Evolutionary conservation across 53 echinoderm and acorn worm genomes (phyloP).

Genomic region (Crossaster papposus): DNA sequence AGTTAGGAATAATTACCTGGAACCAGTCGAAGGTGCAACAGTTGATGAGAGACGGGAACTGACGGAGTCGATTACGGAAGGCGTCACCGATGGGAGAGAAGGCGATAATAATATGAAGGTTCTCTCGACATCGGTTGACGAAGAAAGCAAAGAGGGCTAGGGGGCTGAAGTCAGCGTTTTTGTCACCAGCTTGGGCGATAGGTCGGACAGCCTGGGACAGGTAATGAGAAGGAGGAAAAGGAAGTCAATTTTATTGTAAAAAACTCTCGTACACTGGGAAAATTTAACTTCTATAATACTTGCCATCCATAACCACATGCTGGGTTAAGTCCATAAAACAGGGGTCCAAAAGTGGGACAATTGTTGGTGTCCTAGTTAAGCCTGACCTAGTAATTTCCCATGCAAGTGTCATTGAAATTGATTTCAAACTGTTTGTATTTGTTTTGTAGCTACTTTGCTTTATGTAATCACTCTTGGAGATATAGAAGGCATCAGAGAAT

Average conservation of each 20-base stretch:
- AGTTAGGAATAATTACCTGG: slow-evolving; percentile 67
- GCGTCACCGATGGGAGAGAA: slow-evolving; percentile 99
- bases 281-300: not conserved
- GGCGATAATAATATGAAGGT: slow-evolving; percentile 96
- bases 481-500: no score
- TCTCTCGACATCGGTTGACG: slow-evolving; percentile 96
- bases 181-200: slow-evolving; percentile 95
- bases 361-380: no score
- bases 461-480: no score
- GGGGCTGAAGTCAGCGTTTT: slow-evolving; percentile 99
- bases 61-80: slow-evolving; percentile 96
- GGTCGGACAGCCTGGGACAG: slow-evolving; percentile 88
- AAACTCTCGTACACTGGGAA: not conserved
- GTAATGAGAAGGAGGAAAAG: not conserved
- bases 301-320: not conserved
- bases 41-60: slow-evolving; percentile 99
- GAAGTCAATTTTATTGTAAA: not conserved
- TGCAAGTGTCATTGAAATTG: no score
- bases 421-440: no score
- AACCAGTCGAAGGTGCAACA: slow-evolving; percentile 99
- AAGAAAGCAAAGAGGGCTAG: slow-evolving; percentile 97
- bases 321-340: no score
- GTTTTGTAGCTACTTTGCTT: no score
- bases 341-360: no score
- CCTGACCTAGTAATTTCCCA: no score